These are phyloP conservation scores for Lates calcarifer DNA, from an alignment of 2,113 vertebrate species.

Conservation along the genomic window DNA sequence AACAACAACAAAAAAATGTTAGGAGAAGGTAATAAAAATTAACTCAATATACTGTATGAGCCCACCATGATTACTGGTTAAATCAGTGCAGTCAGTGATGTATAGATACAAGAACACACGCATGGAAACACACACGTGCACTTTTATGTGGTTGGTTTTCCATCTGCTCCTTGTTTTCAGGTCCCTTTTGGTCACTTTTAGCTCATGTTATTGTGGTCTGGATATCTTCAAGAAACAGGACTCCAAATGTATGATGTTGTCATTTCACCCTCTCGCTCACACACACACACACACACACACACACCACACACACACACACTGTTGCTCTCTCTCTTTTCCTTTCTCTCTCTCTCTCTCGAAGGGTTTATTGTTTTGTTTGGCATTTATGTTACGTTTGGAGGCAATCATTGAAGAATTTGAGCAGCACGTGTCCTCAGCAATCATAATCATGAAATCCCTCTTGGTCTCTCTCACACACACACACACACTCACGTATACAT, in stretches of 20 bases:
- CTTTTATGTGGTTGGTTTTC: constrained; percentile 64
- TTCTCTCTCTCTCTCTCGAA: constrained; percentile 41
- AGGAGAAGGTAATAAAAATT: background rate
- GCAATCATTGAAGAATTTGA: constrained; percentile 76
- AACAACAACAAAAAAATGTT: constrained; percentile 2
- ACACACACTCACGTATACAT: constrained; percentile 10
- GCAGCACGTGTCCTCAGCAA: constrained; percentile 75
- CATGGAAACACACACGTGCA: constrained; percentile 39
- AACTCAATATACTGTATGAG: background rate
- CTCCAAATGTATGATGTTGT: constrained; percentile 53
- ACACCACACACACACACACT: background rate
- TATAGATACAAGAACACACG: constrained; percentile 39
- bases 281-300: constrained; percentile 6
- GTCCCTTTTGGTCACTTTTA: constrained; percentile 75
- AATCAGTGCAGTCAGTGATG: constrained; percentile 22
- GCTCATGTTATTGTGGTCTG: constrained; percentile 77
- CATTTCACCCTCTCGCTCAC: constrained; percentile 45
- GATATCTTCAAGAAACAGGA: constrained; percentile 77
- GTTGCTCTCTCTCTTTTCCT: constrained; percentile 18
- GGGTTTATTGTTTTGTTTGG: constrained; percentile 75
- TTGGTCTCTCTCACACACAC: constrained; percentile 34
- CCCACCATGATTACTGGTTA: background rate
- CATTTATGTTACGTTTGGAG: constrained; percentile 67
- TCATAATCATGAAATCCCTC: constrained; percentile 75
- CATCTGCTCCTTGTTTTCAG: constrained; percentile 82